Conservation (phyloP, 2,888 invertebrate genomes). For the Seira sanloemensis region DNA sequence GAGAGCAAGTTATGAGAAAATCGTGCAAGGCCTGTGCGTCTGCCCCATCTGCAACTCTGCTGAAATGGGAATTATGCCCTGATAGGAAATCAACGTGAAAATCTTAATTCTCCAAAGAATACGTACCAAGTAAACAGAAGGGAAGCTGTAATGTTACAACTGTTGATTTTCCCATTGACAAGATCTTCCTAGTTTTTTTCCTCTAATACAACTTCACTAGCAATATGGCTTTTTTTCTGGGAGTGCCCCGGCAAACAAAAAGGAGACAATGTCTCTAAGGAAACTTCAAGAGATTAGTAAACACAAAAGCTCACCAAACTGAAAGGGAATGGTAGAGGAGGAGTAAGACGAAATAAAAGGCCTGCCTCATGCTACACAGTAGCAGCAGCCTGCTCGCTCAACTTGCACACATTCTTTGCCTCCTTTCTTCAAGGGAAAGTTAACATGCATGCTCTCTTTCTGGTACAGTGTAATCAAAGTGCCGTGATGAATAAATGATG, state of each 20-base stretch:
- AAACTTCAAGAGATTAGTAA: slow-evolving; percentile 49
- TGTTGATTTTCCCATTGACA: slow-evolving; percentile 49
- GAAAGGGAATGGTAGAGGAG: neutral
- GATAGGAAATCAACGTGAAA: too few relatives aligned
- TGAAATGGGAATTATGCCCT: too few relatives aligned
- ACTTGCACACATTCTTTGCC: neutral
- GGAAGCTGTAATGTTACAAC: slow-evolving; percentile 21
- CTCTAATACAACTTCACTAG: neutral
- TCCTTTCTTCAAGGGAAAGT: neutral
- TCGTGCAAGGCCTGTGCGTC: too few relatives aligned
- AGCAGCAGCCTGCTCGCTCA: neutral
- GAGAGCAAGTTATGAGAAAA: too few relatives aligned
- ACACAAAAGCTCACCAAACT: slow-evolving; percentile 35
- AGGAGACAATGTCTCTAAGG: slow-evolving; percentile 46
- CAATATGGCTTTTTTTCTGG: slow-evolving; percentile 1
- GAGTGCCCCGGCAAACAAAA: slow-evolving; percentile 6
- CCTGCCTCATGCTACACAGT: slow-evolving; percentile 2
- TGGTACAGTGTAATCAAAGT: slow-evolving; percentile 32
- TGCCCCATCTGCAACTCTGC: too few relatives aligned
- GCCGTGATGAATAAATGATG: neutral
- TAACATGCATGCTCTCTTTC: slow-evolving; percentile 34
- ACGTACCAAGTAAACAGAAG: too few relatives aligned
- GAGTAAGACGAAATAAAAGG: slow-evolving; percentile 11
- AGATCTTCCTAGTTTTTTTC: neutral
- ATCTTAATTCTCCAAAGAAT: too few relatives aligned